A percentile compares a stretch with the other conserved stretches of the same genome.
These are phyloP conservation scores for Oscheius sp. DNA, from an alignment of 2,888 invertebrate species.

Conservation along the genomic window DNA sequence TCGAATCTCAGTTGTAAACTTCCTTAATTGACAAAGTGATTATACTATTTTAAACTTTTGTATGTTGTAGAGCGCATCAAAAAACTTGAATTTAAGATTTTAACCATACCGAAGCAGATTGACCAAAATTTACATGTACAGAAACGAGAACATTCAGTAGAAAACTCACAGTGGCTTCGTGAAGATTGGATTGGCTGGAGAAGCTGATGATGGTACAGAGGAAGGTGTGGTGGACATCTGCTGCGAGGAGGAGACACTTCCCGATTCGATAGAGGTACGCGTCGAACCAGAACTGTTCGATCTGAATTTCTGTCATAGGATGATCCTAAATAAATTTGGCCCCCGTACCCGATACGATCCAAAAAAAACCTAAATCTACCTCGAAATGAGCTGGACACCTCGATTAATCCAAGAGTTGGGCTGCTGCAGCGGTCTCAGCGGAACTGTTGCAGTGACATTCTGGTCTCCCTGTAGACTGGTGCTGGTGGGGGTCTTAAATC, in stretches of 20 bases:
- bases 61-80: no score
- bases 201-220: conserved; percentile 30
- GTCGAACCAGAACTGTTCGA: conserved; percentile 21
- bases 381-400: conserved; percentile 51
- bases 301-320: background rate
- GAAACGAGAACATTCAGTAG: background rate
- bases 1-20: no score
- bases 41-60: no score
- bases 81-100: no score
- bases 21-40: no score
- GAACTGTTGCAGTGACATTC: conserved; percentile 49
- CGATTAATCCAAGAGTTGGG: conserved; percentile 59
- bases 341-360: background rate
- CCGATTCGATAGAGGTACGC: conserved; percentile 11
- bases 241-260: conserved; percentile 24
- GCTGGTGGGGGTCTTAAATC: conserved; percentile 10
- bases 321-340: background rate
- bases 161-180: conserved; percentile 53
- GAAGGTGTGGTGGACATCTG: conserved; percentile 27
- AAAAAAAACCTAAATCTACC: conserved; percentile 29
- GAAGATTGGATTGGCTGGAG: conserved; percentile 46
- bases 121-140: no score
- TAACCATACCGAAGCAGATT: no score
- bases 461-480: conserved; percentile 45
- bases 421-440: conserved; percentile 50